Evolutionary conservation across 2,797 vertebrate species (phyloP), one percentile per base, ranked within the genome.

Genomic region (Neostethus bicornis): DNA sequence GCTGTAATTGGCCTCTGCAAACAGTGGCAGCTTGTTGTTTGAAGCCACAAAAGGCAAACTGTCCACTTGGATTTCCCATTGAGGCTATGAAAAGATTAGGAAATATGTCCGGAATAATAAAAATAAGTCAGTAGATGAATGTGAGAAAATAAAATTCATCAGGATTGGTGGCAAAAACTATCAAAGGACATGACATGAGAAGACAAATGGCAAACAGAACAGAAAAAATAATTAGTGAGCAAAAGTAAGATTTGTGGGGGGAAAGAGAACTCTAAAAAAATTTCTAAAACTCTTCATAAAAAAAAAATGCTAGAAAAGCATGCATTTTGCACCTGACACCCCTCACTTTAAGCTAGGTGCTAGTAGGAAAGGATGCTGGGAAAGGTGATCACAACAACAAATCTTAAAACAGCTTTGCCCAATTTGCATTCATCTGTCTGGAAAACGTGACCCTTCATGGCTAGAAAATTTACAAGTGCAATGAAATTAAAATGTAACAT

Each of bases 281-380:
- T n/a, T n/a, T n/a, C n/a, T n/a, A n/a, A n/a, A n/a, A n/a, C 54
- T 51, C 51, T 60, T 44, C 61, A 81, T 86, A 81, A 61, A 86
- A 84, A 83, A 77, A 57, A 23, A 20, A 44, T 54, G 28, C 24
- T 19, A 37, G 79, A 54, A 77, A 75, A 69, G 64, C 47, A 48
- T 68, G 45, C 60, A 77, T 64, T 61, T 70, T 66, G 57, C 61
- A 70, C 66, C 63, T 56, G 56, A 72, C 46, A 43, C 67, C 61
- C 34, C 43, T 56, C 51, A 77, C 16, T 63, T 61, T 28, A 59
- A 37, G 61, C 71, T 51, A 49, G 39, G 23, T 53, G 61, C 54
- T n/a, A 21, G 54, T 8, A 52, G 32, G 29, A 26, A 70, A 69
- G 26, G 34, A 38, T 31, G 3, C 13, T 21, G 2, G 17, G 39